Base-by-base conservation (phyloP, 2,888 invertebrate species). In the Sminthurinus aureus region DNA sequence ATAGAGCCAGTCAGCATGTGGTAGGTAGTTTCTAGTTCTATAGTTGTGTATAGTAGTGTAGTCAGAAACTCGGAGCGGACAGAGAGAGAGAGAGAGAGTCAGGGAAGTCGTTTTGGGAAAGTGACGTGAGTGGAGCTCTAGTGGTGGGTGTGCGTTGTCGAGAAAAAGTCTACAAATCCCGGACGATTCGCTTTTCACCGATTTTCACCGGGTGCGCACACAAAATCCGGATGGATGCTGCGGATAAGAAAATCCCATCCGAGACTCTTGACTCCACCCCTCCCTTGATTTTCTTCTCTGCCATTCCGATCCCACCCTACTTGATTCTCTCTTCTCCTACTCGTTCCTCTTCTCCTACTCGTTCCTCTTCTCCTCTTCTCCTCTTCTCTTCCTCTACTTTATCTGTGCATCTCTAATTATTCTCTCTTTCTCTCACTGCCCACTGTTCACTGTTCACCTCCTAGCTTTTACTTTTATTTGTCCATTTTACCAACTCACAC, bases 191-290 rank as follows among this genome's bases (percentile, higher is more conserved):
- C 88, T 86, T 87, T 87, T 87, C 87, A 85, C 86, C 86, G 88
- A 88, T 88, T 88, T 83, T 87, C 87, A 87, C 85, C 87, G 87
- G 86, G 87, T 86, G 86, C 85, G 87, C 87, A 85, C 85, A 85
- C 74, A 81, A 86, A 87, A 88, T 87, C 87, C 87, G 86, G 87
- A 87, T 87, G 87, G 88, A 87, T 87, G 88, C 85, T 88, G 87
- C 84, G 86, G 87, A 85, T 84, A 87, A 86, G 86, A 84, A 87
- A 88, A 88, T 87, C 88, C 88, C 86, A 87, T 86, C 87, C 85
- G 84, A 86, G 85, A 87, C 84, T 86, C 78, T 69, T 83, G 83
- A 86, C 88, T 88, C 88, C 88, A 85, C 88, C 88, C 75, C 75
- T 75, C 75, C 75, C 75, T 75, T 75, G 75, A 75, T 75, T 75